Base-by-base conservation (phyloP, 2,888 invertebrate species). In the Macrophya alboannulata region DNA sequence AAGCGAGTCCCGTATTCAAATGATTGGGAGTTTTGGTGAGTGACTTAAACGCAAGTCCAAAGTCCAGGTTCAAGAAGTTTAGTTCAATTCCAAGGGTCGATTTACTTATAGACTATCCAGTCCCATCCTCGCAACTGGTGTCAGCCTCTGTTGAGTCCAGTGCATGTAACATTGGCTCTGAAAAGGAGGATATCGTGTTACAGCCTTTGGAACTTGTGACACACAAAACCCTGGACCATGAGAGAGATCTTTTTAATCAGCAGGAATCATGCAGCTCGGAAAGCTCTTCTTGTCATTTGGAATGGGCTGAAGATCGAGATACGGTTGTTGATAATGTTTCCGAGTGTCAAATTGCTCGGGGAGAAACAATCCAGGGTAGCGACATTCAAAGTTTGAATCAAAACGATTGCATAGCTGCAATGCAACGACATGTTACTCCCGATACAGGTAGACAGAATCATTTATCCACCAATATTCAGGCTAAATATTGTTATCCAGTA, bases 171-270 rank as follows among this genome's bases (percentile, higher is more conserved):
- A 51, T 43, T 10, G 37, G 76, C 76, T 81, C 37, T 51, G 84
- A 79, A 17, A 43, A 62, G 4, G 89, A 90, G 40, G 89, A 88
- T 48, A 74, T 86, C 31, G 74, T 87, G 25, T 51, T 88, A 9
- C 83, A 68, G n/a, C 90, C 90, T 2, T 86, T 90, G 55, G 89
- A 90, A 48, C 85, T 90, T 76, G 90, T 90, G 43, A 90, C 89
- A 51, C 87, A 90, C 51, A 90, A 90, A 76, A 65, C 87, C 68
- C 85, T 85, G 12, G 82, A 72, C 31, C 84, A 83, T 15, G 83
- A 71, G 31, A 51, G 55, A 37, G 45, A n/a, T 31, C 37, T 68
- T 1, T 83, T 83, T 68, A 31, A 68, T 15, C 45, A 48, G 48
- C 68, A 83, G n/a, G 83, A 83, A 68, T 68, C 83, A 9, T 68